Percentiles rank a stretch among this genome's conserved stretches.
phyloP scores from a whole-genome alignment of 2,113 vertebrate species.

The Lophochroa leadbeateri region DNA sequence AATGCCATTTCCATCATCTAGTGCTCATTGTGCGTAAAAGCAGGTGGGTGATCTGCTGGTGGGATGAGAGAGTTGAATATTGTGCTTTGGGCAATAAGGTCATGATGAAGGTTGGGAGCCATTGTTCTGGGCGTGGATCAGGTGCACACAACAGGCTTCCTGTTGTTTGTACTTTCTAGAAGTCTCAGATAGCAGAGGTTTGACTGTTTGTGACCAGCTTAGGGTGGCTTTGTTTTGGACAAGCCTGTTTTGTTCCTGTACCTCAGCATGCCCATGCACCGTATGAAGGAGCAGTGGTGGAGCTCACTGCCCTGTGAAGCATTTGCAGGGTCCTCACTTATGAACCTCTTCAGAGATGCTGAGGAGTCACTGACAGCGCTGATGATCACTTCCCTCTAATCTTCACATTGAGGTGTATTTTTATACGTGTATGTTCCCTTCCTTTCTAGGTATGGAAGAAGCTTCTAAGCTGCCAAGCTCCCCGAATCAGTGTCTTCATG shows the following conservation, averaged over 20 bases:
- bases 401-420: background rate
- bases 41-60: background rate
- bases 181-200: background rate
- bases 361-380: background rate
- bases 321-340: background rate
- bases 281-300: background rate
- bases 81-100: background rate
- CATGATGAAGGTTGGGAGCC: background rate
- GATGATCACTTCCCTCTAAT: accelerated
- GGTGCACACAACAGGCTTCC: background rate
- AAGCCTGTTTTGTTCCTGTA: background rate
- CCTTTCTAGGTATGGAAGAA: constrained; percentile 88
- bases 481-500: constrained; percentile 89
- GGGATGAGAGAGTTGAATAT: background rate
- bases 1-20: background rate
- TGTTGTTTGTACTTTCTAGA: background rate
- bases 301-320: background rate
- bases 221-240: background rate
- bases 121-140: background rate
- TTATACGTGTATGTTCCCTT: background rate
- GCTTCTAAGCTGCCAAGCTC: constrained; percentile 74
- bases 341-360: background rate
- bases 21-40: background rate
- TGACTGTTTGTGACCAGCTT: background rate
- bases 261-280: background rate